phyloP scores from a whole-genome alignment of 2,888 invertebrate species.

The Gandaritis pyraliata region DNA sequence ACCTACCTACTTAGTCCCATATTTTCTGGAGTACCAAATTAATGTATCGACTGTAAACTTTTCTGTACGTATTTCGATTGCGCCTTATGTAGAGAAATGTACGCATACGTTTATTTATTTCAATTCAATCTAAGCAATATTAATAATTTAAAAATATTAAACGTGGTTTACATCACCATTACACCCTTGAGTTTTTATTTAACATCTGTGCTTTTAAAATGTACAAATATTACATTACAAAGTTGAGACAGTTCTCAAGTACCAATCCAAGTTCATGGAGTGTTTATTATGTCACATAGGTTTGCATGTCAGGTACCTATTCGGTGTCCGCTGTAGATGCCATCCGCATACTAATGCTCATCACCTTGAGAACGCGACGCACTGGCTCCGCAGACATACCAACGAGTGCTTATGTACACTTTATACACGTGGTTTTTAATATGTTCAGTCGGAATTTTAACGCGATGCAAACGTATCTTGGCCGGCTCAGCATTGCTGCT shows the following conservation, averaged over 20 bases:
- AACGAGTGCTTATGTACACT: conserved; percentile 11
- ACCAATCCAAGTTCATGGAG: background rate
- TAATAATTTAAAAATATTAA: conserved; percentile 73
- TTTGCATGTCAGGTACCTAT: conserved; percentile 59
- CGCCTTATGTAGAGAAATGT: conserved; percentile 67
- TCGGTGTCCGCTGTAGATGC: conserved; percentile 52
- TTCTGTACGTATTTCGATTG: conserved; percentile 60
- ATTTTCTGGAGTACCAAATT: background rate
- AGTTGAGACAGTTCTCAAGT: background rate
- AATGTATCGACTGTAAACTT: conserved; percentile 45
- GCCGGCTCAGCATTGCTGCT: too few relatives aligned
- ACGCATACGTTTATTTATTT: conserved; percentile 79
- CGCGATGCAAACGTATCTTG: too few relatives aligned
- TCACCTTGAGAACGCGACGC: conserved; percentile 58
- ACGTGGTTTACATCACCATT: conserved; percentile 71
- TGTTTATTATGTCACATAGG: conserved; percentile 46
- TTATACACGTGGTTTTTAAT: conserved; percentile 31
- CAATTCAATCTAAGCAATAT: conserved; percentile 80
- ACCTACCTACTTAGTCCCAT: background rate
- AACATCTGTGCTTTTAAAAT: too few relatives aligned
- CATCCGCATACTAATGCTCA: conserved; percentile 74
- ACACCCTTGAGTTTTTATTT: conserved; percentile 47
- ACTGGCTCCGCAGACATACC: conserved; percentile 8
- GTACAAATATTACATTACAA: background rate
- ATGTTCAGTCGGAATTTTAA: background rate